phyloP scores from a whole-genome alignment of 1,140 invertebrate genomes.

The Drosophila subobscura region DNA sequence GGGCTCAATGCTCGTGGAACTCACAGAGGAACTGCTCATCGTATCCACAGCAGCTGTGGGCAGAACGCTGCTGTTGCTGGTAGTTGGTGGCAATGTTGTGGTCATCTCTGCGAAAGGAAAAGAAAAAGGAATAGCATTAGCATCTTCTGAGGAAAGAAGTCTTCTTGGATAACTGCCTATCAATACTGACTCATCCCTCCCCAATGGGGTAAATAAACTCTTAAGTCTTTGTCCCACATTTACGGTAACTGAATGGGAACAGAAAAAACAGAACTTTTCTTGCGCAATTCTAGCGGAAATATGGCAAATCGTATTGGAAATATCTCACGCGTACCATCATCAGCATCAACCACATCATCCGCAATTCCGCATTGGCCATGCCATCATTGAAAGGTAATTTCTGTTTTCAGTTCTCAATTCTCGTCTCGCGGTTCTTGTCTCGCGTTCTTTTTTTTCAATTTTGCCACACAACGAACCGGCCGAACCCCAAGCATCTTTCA shows the following conservation, averaged over 20 bases:
- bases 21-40: constrained; percentile 43
- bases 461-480: constrained; percentile 7
- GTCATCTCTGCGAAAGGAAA: constrained; percentile 31
- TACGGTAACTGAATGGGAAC: constrained; percentile 53
- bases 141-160: background rate
- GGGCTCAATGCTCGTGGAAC: constrained; percentile 76
- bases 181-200: constrained; percentile 23
- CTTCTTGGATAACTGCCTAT: background rate
- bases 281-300: constrained; percentile 72
- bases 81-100: constrained; percentile 20
- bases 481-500: constrained; percentile 4
- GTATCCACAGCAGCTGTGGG: background rate
- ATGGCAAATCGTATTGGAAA: constrained; percentile 67
- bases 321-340: constrained; percentile 75
- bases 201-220: constrained; percentile 64
- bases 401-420: constrained; percentile 32
- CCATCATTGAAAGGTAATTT: constrained; percentile 71
- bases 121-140: background rate
- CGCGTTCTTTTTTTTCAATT: constrained; percentile 3
- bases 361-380: constrained; percentile 37
- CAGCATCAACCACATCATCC: constrained; percentile 41
- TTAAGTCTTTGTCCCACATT: constrained; percentile 68
- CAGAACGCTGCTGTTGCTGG: background rate
- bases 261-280: constrained; percentile 29
- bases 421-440: background rate